Base-by-base conservation (phyloP, 2,888 invertebrate species). In the Ormia ochracea region DNA sequence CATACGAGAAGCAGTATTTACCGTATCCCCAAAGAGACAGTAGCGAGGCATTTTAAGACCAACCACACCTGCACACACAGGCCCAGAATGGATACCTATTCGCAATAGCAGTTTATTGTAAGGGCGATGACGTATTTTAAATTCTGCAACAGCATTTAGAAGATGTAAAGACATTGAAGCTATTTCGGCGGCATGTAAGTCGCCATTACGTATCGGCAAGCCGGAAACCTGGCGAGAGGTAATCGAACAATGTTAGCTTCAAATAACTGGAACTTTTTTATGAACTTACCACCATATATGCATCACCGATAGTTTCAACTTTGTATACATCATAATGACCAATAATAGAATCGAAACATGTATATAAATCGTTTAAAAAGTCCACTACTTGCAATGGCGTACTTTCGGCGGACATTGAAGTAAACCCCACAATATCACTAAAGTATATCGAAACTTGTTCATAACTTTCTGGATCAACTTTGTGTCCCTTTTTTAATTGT, bases 351-450 rank as follows among this genome's bases (percentile, higher is more conserved):
- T 98, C 98, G 86, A 98, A 98, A 85, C 96, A 94, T 3, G 98
- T 98, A 90, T 98, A 98, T 43, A 98, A 91, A 89, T 97, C 97
- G 88, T 98, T 98, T 52, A 98, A 90, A 86, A 98, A 95, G 89
- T 96, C 95, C 6, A 98, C 98, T 38, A 98, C 96, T 92, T 96
- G 95, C 58, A 96, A 90, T 0, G 96, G 96, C 4, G 96, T 96
- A 87, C 96, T 96, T 88, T 96, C 95, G 0, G 97, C 96, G 0
- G 96, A 97, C 94, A 98, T 95, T 31, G 95, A 92, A 0, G 98
- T 98, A 89, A 97, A 97, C 21, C 96, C 98, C 31, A 97, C 97
- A 80, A 98, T 97, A 88, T 98, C 98, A 87, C 96, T 97, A 90
- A 98, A 98, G 90, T 97, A 98, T 82, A 98, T 97, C 2, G 97